phyloP scores from a whole-genome alignment of 2,888 invertebrate species.

The Bhutanitis thaidina region DNA sequence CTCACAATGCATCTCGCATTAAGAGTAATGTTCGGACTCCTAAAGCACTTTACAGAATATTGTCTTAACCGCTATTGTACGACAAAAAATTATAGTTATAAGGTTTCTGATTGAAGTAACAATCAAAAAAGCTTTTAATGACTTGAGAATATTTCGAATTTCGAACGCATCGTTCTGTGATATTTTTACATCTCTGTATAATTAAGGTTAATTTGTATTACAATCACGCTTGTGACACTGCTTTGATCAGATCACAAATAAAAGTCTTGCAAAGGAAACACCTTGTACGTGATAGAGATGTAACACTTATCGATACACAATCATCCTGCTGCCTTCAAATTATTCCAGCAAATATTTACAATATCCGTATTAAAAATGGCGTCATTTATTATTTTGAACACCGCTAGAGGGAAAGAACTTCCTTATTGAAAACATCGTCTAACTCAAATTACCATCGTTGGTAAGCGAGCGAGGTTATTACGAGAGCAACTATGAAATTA shows the following conservation, averaged over 20 bases:
- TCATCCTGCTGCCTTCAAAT: constrained; percentile 1
- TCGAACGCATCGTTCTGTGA: neutral
- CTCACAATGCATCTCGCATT: constrained; percentile 56
- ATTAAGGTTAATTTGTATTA: constrained; percentile 8
- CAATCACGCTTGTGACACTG: constrained; percentile 1
- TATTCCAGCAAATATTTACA: constrained; percentile 5
- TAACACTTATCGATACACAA: constrained; percentile 8
- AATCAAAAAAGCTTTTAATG: constrained; percentile 26
- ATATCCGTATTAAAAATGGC: neutral
- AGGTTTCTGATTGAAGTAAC: constrained; percentile 36
- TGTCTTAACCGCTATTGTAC: constrained; percentile 57
- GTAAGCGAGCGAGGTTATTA: constrained; percentile 41
- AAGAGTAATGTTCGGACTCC: constrained; percentile 53
- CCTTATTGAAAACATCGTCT: constrained; percentile 9
- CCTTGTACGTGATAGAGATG: constrained; percentile 14
- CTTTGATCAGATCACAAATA: constrained; percentile 7
- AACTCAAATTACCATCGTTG: constrained; percentile 22
- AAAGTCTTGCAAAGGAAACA: constrained; percentile 16
- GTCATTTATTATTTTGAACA: constrained; percentile 12
- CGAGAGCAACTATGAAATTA: constrained; percentile 57
- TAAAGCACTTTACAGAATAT: constrained; percentile 51
- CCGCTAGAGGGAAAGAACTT: constrained; percentile 13
- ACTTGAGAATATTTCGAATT: constrained; percentile 11
- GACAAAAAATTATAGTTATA: constrained; percentile 42
- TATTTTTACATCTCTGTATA: neutral